These are phyloP conservation scores for Bimastos eiseni DNA, from an alignment of 2,888 invertebrate species.

Conservation along the genomic window DNA sequence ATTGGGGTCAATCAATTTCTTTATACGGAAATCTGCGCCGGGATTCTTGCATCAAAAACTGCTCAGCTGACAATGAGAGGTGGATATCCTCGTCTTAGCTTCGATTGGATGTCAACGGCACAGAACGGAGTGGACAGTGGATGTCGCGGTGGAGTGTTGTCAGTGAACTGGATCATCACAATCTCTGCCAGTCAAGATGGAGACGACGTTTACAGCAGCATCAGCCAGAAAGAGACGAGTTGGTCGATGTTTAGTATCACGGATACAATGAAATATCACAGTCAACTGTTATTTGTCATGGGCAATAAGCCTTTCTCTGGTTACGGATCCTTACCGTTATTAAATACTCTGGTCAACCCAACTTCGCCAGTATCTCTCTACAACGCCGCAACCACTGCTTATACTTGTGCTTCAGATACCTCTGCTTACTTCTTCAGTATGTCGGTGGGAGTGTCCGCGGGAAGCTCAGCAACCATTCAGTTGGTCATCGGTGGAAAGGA, in stretches of 20 bases:
- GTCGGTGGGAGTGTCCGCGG: constrained; percentile 33
- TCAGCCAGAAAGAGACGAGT: constrained; percentile 7
- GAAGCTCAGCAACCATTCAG: neutral
- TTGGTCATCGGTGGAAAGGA: constrained; percentile 3
- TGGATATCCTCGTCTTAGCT: constrained; percentile 31
- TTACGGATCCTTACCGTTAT: neutral
- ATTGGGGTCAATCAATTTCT: neutral
- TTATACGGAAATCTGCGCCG: constrained; percentile 36
- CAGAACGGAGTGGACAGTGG: constrained; percentile 32
- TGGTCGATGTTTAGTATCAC: constrained; percentile 36
- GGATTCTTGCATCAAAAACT: neutral
- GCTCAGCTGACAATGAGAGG: neutral
- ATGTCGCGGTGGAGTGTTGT: constrained; percentile 33
- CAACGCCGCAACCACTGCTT: constrained; percentile 18
- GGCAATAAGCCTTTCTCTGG: neutral
- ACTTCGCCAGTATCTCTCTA: neutral
- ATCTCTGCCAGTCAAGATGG: constrained; percentile 1
- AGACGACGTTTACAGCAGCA: constrained; percentile 28
- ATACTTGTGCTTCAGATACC: constrained; percentile 21
- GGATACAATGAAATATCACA: constrained; percentile 13
- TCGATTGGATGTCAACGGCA: no score
- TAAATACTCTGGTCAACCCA: neutral
- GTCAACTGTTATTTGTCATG: neutral
- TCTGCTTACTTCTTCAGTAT: constrained; percentile 34
- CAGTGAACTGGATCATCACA: neutral